Evolutionary conservation across 2,888 invertebrate genomes (phyloP), one percentile per base, ranked within the genome.

Genomic region (Sepioteuthis lessoniana): DNA sequence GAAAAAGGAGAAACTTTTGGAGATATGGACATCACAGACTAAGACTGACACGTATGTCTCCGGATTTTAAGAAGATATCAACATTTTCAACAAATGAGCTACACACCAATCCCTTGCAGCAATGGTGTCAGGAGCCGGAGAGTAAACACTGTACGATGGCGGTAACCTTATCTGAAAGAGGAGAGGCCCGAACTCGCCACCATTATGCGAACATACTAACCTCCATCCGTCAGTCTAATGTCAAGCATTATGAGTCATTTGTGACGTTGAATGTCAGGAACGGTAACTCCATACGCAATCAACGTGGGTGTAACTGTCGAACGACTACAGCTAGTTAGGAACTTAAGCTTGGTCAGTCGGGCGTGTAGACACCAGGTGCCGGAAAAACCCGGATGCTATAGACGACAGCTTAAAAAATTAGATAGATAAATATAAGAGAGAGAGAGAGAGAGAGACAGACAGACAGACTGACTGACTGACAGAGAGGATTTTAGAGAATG

Each of bases 121-220:
- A n/a, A n/a, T n/a, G n/a, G 76, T 35, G 76, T 35, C 35, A 76
- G n/a, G 19, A 76, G 31, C 31, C 60, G 28, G 60, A 31, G 31
- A 60, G 60, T 60, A 31, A 60, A 35, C 19, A 76, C n/a, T n/a
- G 76, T 76, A 76, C 16, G 76, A 76, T n/a, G 76, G 3, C n/a
- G 76, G 76, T 76, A 76, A 76, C 76, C 76, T 76, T 76, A 76
- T 76, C 76, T n/a, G 76, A 76, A 76, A 76, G 76, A 76, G 76
- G 76, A 76, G 76, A 76, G 76, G n/a, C 76, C 76, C 76, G n/a
- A n/a, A 76, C n/a, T 16, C 76, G 7, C 76, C 76, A 3, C 76
- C 25, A 76, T 76, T n/a, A 76, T 76, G n/a, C 13, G 76, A 76
- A 76, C 76, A 76, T 35, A 76, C 76, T 76, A 76, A 76, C 76